These are phyloP conservation scores for Trinectes maculatus DNA, from an alignment of 2,113 vertebrate genomes.

Conservation along the genomic window DNA sequence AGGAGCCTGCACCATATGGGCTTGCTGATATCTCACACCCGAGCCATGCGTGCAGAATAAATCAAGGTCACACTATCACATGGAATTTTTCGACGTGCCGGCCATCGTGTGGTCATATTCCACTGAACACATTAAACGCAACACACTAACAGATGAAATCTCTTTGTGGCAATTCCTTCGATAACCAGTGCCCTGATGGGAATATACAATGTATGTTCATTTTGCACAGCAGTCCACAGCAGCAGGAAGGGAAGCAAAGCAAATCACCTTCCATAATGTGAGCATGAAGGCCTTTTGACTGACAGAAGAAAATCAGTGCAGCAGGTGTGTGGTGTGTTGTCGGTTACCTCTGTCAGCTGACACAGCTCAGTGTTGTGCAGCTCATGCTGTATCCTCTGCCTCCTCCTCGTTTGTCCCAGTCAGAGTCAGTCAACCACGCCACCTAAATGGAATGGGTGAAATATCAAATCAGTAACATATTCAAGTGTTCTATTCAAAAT, in stretches of 20 bases:
- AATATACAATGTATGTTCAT: not conserved
- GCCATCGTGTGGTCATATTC: slow-evolving; percentile 11
- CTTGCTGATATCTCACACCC: slow-evolving; percentile 40
- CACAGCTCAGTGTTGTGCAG: slow-evolving; percentile 1
- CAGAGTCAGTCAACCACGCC: slow-evolving; percentile 22
- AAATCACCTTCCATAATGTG: slow-evolving; percentile 8
- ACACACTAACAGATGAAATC: slow-evolving; percentile 32
- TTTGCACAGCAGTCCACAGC: not conserved
- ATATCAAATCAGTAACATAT: slow-evolving; percentile 3
- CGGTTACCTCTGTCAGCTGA: slow-evolving; percentile 6
- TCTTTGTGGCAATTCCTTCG: slow-evolving; percentile 21
- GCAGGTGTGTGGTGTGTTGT: not conserved
- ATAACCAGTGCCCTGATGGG: slow-evolving; percentile 19
- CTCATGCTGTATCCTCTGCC: not conserved
- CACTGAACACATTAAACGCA: slow-evolving; percentile 7
- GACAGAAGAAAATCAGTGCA: slow-evolving; percentile 3
- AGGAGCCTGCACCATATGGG: slow-evolving; percentile 21
- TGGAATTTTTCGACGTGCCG: slow-evolving; percentile 31
- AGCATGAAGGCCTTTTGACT: slow-evolving; percentile 19
- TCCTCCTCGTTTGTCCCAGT: slow-evolving; percentile 8
- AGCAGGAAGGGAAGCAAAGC: not conserved
- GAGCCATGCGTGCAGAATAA: slow-evolving; percentile 41
- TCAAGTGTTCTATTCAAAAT: too few species aligned
- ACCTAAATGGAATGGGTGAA: slow-evolving; percentile 37
- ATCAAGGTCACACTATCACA: slow-evolving; percentile 53